These are phyloP conservation scores for Labroides dimidiatus DNA, from an alignment of 2,797 vertebrate genomes.

Conservation along the genomic window DNA sequence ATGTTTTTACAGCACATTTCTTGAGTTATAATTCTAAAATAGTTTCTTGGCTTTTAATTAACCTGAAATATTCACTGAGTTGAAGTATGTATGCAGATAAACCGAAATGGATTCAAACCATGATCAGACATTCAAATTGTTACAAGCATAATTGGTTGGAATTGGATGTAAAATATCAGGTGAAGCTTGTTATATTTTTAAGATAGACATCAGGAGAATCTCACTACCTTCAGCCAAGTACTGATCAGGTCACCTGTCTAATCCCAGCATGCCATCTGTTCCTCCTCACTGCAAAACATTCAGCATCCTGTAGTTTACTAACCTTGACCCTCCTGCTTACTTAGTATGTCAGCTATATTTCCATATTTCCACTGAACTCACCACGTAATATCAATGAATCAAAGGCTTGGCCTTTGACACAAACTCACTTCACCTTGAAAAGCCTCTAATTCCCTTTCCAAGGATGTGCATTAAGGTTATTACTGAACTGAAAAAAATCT, in stretches of 20 bases:
- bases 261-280: slow-evolving; percentile 68
- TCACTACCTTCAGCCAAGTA: slow-evolving; percentile 29
- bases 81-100: not conserved
- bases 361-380: not conserved
- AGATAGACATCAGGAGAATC: slow-evolving; percentile 16
- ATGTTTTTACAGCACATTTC: not conserved
- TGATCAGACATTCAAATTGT: not conserved
- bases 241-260: slow-evolving; percentile 60
- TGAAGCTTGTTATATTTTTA: slow-evolving; percentile 33
- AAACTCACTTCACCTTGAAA: not conserved
- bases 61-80: not conserved
- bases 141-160: not conserved
- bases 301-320: slow-evolving; percentile 9
- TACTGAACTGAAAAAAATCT: not conserved
- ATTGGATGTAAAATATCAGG: not conserved
- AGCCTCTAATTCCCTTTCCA: not conserved
- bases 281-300: slow-evolving; percentile 41
- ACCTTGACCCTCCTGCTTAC: slow-evolving; percentile 38
- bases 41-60: not conserved
- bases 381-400: not conserved
- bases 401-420: not conserved
- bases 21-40: not conserved
- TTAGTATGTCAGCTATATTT: slow-evolving; percentile 12
- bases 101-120: not conserved
- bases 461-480: not conserved